Percentiles rank a stretch among this genome's conserved stretches.
phyloP scores from a whole-genome alignment of 2,888 invertebrate species.

The Axea sp. region DNA sequence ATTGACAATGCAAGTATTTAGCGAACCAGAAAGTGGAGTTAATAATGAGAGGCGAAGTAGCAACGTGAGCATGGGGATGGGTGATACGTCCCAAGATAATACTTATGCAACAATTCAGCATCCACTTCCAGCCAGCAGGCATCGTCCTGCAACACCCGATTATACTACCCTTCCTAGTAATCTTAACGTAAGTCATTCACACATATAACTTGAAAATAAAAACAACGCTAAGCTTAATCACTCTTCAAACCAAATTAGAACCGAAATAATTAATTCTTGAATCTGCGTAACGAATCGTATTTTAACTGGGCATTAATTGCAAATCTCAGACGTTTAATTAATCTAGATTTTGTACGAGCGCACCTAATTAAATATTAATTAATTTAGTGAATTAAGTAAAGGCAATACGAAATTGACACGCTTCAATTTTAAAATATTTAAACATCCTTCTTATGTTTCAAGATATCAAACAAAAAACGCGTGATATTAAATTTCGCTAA shows the following conservation, averaged over 20 bases:
- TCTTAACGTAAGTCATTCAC: constrained; percentile 79
- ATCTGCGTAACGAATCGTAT: constrained; percentile 12
- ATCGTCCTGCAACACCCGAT: constrained; percentile 77
- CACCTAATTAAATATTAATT: constrained; percentile 36
- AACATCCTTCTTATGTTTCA: too few species aligned
- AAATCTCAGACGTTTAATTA: constrained; percentile 22
- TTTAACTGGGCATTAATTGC: constrained; percentile 12
- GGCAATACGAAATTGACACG: too few species aligned
- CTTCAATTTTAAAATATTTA: too few species aligned
- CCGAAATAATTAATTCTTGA: constrained; percentile 15
- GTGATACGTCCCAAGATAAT: constrained; percentile 82
- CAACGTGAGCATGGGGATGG: constrained; percentile 79
- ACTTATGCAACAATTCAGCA: constrained; percentile 90
- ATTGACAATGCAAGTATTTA: constrained; percentile 95
- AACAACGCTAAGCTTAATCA: constrained; percentile 12
- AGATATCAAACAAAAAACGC: too few species aligned
- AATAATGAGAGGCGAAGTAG: constrained; percentile 80
- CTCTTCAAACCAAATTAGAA: constrained; percentile 1
- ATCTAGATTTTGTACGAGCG: neutral
- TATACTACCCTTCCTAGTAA: constrained; percentile 81
- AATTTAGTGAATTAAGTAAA: too few species aligned
- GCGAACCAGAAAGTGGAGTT: constrained; percentile 85
- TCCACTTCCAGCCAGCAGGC: constrained; percentile 79
- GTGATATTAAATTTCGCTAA: too few species aligned
- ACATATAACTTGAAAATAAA: constrained; percentile 8